A percentile compares a stretch with the other conserved stretches of the same genome.
These are phyloP conservation scores for Brachionus koreanus DNA, from an alignment of 1,140 invertebrate species.

Conservation along the genomic window DNA sequence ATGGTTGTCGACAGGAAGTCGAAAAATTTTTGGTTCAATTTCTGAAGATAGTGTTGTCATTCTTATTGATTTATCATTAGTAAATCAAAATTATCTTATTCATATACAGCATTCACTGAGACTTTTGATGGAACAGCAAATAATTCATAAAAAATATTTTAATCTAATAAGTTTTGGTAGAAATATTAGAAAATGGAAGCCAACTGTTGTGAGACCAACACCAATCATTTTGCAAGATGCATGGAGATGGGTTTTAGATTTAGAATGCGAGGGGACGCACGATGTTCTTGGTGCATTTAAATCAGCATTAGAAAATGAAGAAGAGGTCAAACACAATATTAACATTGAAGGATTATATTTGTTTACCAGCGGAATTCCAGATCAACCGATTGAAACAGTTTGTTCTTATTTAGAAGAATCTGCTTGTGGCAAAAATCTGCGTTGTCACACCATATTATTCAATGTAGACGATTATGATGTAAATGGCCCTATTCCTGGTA, in stretches of 20 bases:
- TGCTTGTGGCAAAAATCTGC: slow-evolving; percentile 49
- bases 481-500: slow-evolving; percentile 56
- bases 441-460: slow-evolving; percentile 56
- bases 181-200: slow-evolving; percentile 51
- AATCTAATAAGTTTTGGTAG: slow-evolving; percentile 59
- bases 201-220: slow-evolving; percentile 56
- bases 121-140: slow-evolving; percentile 58
- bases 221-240: slow-evolving; percentile 55
- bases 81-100: slow-evolving; percentile 57
- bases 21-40: slow-evolving; percentile 57
- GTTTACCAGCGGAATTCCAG: slow-evolving; percentile 58
- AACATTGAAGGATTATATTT: slow-evolving; percentile 57
- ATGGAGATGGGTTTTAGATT: slow-evolving; percentile 56
- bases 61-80: slow-evolving; percentile 56
- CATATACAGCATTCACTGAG: slow-evolving; percentile 59
- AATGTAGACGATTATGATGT: slow-evolving; percentile 59
- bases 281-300: slow-evolving; percentile 56
- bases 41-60: slow-evolving; percentile 57
- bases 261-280: slow-evolving; percentile 56
- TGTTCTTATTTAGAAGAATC: slow-evolving; percentile 54
- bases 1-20: slow-evolving; percentile 56
- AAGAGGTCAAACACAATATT: slow-evolving; percentile 56
- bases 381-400: slow-evolving; percentile 52
- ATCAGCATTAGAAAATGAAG: slow-evolving; percentile 57
- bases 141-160: slow-evolving; percentile 58